Conservation (phyloP, 2,797 vertebrate genomes). For the Champsocephalus esox region DNA sequence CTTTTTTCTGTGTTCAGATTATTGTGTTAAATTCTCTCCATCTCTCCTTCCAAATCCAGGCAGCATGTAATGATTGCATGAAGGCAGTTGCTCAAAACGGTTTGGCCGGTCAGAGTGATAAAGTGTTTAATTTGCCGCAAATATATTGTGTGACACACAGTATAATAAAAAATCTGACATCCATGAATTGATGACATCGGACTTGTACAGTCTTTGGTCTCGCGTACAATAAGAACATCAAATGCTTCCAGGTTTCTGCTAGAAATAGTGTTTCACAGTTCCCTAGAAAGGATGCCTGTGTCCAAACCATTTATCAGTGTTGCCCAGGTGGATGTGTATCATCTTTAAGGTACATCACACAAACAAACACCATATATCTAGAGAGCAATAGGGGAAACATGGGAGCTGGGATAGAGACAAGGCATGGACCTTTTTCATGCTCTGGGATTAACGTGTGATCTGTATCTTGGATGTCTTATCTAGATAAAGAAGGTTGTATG, state of each 20-base stretch:
- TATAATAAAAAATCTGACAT: slow-evolving; percentile 20
- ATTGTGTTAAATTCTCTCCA: too few species aligned
- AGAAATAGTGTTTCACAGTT: slow-evolving; percentile 39
- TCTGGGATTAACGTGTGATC: slow-evolving; percentile 39
- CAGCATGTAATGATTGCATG: slow-evolving; percentile 27
- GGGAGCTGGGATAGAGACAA: slow-evolving; percentile 4
- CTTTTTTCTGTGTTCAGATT: background rate
- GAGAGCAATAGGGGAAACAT: slow-evolving; percentile 17
- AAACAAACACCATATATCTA: slow-evolving; percentile 44
- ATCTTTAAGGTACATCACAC: slow-evolving; percentile 45
- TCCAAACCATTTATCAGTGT: slow-evolving; percentile 53
- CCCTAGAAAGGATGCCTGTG: slow-evolving; percentile 16
- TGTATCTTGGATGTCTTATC: slow-evolving; percentile 43
- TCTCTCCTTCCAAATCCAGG: background rate
- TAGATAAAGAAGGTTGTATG: slow-evolving; percentile 29
- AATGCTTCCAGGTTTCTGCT: slow-evolving; percentile 22
- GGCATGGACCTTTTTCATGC: slow-evolving; percentile 11
- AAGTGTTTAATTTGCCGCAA: slow-evolving; percentile 32
- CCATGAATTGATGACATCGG: slow-evolving; percentile 29
- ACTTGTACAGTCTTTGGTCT: slow-evolving; percentile 11
- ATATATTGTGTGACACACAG: slow-evolving; percentile 12
- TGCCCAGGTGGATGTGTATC: slow-evolving; percentile 46
- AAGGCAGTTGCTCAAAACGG: slow-evolving; percentile 26
- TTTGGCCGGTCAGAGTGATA: slow-evolving; percentile 20
- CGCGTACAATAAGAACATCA: slow-evolving; percentile 17